A percentile compares a stretch with the other conserved stretches of the same genome.
Conservation (phyloP, 2,888 invertebrate genomes). For the Podabrus alpinus region DNA sequence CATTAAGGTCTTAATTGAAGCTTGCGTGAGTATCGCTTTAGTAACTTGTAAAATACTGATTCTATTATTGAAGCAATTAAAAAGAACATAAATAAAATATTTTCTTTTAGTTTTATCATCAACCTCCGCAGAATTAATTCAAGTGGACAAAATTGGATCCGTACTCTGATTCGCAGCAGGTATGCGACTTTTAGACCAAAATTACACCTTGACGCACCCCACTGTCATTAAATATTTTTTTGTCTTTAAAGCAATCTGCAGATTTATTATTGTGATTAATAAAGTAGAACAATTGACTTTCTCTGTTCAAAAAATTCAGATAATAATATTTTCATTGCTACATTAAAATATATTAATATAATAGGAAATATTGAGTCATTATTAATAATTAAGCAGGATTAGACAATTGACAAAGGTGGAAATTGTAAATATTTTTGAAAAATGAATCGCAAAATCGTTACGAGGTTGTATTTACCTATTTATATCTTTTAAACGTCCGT, state of each 20-base stretch:
- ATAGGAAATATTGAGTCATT: neutral
- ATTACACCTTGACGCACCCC: neutral
- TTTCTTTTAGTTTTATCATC: neutral
- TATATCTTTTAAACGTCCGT: conserved; percentile 10
- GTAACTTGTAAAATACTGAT: conserved; percentile 26
- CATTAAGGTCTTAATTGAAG: conserved; percentile 47
- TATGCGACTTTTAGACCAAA: neutral
- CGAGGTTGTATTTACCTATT: neutral
- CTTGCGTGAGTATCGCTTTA: conserved; percentile 42
- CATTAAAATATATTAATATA: neutral
- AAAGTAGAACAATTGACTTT: neutral
- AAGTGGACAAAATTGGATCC: neutral
- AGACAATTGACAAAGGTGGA: neutral
- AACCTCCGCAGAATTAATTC: neutral
- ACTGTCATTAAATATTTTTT: neutral
- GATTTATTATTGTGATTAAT: neutral
- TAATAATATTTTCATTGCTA: neutral
- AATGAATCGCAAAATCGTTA: neutral
- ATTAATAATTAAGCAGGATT: neutral
- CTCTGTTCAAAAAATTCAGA: neutral
- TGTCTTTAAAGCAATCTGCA: neutral
- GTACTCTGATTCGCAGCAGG: neutral
- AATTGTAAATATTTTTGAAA: neutral
- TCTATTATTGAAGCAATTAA: neutral
- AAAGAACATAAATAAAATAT: neutral